Evolutionary conservation across 2,113 vertebrate species (phyloP), one percentile per base, ranked within the genome.

Genomic region (Dissostichus mawsoni): DNA sequence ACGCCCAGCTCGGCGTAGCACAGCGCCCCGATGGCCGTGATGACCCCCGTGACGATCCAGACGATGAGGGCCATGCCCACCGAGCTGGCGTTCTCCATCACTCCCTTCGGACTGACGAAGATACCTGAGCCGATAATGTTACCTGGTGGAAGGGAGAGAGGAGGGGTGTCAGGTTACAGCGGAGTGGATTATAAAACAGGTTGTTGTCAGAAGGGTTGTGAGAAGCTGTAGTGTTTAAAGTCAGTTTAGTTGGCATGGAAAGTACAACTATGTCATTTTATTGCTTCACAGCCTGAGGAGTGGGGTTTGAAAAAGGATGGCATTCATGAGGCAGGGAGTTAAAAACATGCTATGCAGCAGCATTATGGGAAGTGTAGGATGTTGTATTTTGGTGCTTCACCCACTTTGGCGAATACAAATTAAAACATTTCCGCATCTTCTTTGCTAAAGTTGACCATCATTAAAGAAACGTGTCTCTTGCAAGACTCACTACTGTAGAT

Each of bases 111-210:
- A 1, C 97, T 98, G 71, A 98, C 97, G 50, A 98, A 98, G 93
- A 98, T 98, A 65, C 97, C 97, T 0, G 97, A 98, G 79, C 97
- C 97, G 0, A 98, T 97, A 64, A 98, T 98, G 92, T 97, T 98
- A 75, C 97, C 97, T 98, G 82, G 5, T 11, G 78, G 33, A 33
- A 25, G 33, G 23, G 48, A 45, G 12, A 48, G 47, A 23, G 16
- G 33, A 45, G 52, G 11, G 7, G 33, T 3, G 67, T 69, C 51
- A 55, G 67, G 11, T 55, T 18, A n/a, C 17, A 20, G 29, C 29
- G 29, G 50, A 36, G 29, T 17, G n/a, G 65, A 36, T 33, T 36
- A 16, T 17, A 29, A 47, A 48, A 65, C 11, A 25, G 44, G 63
- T 47, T 47, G 44, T 64, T 58, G 53, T 16, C 52, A 5, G 41